Percentiles rank a stretch among this genome's conserved stretches.
Evolutionary conservation across 2,888 invertebrate genomes (phyloP).

Genomic region (Macrosiphum euphorbiae): DNA sequence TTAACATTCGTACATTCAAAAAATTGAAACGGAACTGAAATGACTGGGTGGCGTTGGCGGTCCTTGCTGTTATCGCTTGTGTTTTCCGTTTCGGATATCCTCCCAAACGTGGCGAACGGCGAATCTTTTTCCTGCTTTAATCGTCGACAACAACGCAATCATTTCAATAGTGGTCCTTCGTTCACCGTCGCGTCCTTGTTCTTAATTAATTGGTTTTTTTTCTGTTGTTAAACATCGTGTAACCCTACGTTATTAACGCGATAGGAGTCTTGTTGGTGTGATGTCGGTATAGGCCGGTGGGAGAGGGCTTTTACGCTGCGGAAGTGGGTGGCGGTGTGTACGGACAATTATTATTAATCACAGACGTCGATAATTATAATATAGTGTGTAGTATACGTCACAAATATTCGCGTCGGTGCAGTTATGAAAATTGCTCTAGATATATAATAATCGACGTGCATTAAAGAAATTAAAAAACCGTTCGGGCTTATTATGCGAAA

Average conservation of each 20-base stretch:
- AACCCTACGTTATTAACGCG: neutral
- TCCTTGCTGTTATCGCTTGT: neutral
- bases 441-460: slow-evolving; percentile 19
- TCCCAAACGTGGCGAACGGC: neutral
- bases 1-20: neutral
- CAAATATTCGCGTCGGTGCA: slow-evolving; percentile 8
- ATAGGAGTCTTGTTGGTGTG: neutral
- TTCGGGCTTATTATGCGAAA: slow-evolving; percentile 3
- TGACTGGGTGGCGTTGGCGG: neutral
- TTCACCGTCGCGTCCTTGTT: neutral
- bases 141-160: neutral
- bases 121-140: neutral
- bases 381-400: neutral
- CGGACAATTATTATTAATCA: neutral
- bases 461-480: slow-evolving; percentile 16
- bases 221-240: neutral
- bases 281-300: too few relatives aligned
- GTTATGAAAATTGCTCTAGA: slow-evolving; percentile 1
- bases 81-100: neutral
- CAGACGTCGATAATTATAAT: neutral
- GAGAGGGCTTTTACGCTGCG: neutral
- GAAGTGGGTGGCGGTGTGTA: neutral
- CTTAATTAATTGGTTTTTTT: neutral
- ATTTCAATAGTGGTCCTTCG: neutral
- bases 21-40: neutral